Base-by-base conservation (phyloP, 2,888 invertebrate genomes). In the Andrena praecox region DNA sequence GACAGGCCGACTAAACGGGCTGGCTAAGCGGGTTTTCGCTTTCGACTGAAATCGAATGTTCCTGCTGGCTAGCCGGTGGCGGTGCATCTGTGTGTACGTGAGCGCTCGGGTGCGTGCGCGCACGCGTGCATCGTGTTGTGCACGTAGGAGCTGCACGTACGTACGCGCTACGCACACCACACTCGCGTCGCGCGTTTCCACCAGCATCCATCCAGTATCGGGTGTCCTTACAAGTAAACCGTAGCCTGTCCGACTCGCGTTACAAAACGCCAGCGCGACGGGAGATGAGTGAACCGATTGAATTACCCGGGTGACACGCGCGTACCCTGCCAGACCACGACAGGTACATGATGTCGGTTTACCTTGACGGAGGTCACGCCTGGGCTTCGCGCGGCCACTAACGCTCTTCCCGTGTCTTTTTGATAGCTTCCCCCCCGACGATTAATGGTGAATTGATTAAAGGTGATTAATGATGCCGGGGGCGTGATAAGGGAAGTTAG, bases 41-140 rank as follows among this genome's bases (percentile, higher is more conserved):
- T 91, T 91, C 90, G 88, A 91, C 91, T 91, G 90, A 90, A 91
- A 91, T 91, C 90, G 91, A 91, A 91, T 88, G 88, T 90, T 81
- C 72, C 80, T 66, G 60, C 84, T 82, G 82, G 68, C 80, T 74
- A 60, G 67, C 70, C 77, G 81, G 33, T 50, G 56, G 59, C 31
- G 27, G 27, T 56, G 24, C 56, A 10, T 54, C 20, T 48, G 27
- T 29, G 66, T 78, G 71, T 78, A 68, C 62, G 68, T 62, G 67
- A 20, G 73, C 59, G 54, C 72, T 60, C 50, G 80, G 67, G 67
- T 80, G 67, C 64, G 82, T 82, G 69, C 82, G 77, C 63, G 84
- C 75, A 29, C 63, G 76, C 64, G 74, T 78, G 66, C 60, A 20
- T 54, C 59, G 74, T 27, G 74, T 27, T 54, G 75, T 20, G 29